Conservation (phyloP, 1,140 invertebrate genomes). For the Atta cephalotes region DNA sequence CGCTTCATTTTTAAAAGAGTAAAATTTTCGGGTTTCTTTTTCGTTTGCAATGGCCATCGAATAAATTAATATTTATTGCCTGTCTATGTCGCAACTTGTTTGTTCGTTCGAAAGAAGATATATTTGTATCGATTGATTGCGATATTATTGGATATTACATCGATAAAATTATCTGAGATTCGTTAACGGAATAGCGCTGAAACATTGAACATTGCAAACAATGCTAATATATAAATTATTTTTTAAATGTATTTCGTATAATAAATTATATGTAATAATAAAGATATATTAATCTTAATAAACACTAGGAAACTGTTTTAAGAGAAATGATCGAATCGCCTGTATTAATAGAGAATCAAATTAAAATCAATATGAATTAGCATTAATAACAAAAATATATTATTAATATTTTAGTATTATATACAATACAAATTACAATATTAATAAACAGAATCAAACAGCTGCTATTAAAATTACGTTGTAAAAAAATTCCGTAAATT, state of each 20-base stretch:
- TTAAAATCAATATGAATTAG: not conserved
- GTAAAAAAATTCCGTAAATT: too few relatives aligned
- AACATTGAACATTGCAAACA: not conserved
- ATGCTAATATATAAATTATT: not conserved
- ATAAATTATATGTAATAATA: not conserved
- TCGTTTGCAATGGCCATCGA: not conserved
- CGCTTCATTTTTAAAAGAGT: not conserved
- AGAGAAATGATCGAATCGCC: not conserved
- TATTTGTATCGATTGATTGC: not conserved
- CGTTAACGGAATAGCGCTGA: not conserved
- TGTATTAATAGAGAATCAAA: not conserved
- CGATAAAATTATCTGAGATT: conserved; percentile 8
- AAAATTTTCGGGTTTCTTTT: conserved; percentile 17
- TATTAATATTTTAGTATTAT: not conserved
- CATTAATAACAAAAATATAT: not conserved
- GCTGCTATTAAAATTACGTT: not conserved
- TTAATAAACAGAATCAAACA: not conserved
- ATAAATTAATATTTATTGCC: conserved; percentile 16
- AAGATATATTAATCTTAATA: conserved; percentile 7
- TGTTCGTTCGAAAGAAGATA: not conserved
- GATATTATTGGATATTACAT: conserved; percentile 5
- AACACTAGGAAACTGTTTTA: not conserved
- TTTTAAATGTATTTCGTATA: not conserved
- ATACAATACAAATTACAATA: not conserved
- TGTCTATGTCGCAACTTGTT: not conserved